Percentiles rank a stretch among this genome's conserved stretches.
These are phyloP conservation scores for Chloropsis cyanopogon DNA, from an alignment of 2,113 vertebrate species.

Conservation along the genomic window DNA sequence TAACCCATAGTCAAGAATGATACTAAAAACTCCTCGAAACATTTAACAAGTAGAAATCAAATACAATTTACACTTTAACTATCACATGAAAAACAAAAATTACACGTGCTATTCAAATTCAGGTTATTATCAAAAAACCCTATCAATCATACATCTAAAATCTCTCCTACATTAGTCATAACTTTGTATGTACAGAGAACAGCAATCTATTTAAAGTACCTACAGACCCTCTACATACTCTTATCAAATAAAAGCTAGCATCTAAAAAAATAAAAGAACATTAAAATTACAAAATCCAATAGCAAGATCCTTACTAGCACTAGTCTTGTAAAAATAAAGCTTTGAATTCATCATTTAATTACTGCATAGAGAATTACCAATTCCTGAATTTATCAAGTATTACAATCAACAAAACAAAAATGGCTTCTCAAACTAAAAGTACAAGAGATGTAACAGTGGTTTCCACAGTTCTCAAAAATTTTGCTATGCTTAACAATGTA, in stretches of 20 bases:
- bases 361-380: background rate
- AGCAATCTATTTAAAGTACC: background rate
- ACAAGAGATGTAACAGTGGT: background rate
- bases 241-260: background rate
- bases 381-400: background rate
- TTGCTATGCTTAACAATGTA: background rate
- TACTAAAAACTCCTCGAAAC: background rate
- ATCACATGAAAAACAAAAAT: background rate
- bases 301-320: background rate
- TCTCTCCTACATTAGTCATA: background rate
- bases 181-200: background rate
- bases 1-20: background rate
- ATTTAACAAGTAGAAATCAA: background rate
- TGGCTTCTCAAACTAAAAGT: background rate
- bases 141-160: background rate
- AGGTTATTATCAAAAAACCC: background rate
- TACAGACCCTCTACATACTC: background rate
- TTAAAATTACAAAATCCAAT: background rate
- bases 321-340: background rate
- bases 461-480: background rate
- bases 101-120: background rate
- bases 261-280: background rate
- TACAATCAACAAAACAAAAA: background rate
- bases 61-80: background rate
- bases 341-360: background rate